phyloP scores from a whole-genome alignment of 2,797 vertebrate genomes.

The Echiichthys vipera region DNA sequence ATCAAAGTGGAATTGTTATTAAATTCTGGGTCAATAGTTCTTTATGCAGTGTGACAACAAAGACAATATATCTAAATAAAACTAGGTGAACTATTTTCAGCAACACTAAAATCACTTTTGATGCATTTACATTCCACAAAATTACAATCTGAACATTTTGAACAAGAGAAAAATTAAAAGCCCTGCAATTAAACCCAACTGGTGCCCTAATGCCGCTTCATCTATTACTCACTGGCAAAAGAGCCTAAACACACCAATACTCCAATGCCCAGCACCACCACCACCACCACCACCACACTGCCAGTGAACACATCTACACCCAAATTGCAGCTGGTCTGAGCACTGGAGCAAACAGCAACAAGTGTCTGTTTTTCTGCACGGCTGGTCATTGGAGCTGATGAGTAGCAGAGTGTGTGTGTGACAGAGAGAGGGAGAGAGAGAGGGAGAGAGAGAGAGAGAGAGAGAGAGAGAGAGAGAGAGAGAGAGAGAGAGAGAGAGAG shows the following conservation, averaged over 20 bases:
- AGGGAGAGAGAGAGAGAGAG: not conserved
- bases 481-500: slow-evolving; percentile 5
- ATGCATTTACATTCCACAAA: not conserved
- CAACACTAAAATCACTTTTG: not conserved
- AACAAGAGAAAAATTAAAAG: slow-evolving; percentile 3
- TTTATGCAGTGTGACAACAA: no score
- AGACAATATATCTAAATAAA: no score
- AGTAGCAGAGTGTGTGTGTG: slow-evolving; percentile 35
- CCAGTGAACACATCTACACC: slow-evolving; percentile 37
- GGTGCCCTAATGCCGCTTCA: not conserved
- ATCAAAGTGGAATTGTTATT: no score
- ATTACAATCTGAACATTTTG: not conserved
- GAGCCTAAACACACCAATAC: slow-evolving; percentile 1
- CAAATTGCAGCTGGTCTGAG: slow-evolving; percentile 55
- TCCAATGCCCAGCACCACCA: slow-evolving; percentile 11
- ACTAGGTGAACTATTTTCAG: not conserved
- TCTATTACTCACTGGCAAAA: slow-evolving; percentile 11
- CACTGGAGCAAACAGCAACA: slow-evolving; percentile 62
- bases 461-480: not conserved
- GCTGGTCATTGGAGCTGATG: slow-evolving; percentile 42
- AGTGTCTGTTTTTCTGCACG: slow-evolving; percentile 61
- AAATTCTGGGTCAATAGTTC: no score
- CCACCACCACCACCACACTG: slow-evolving; percentile 5
- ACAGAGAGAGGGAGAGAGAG: not conserved
- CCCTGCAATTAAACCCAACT: not conserved